These are phyloP conservation scores for Drosophila nannoptera DNA, from an alignment of 1,140 invertebrate species.

Conservation along the genomic window DNA sequence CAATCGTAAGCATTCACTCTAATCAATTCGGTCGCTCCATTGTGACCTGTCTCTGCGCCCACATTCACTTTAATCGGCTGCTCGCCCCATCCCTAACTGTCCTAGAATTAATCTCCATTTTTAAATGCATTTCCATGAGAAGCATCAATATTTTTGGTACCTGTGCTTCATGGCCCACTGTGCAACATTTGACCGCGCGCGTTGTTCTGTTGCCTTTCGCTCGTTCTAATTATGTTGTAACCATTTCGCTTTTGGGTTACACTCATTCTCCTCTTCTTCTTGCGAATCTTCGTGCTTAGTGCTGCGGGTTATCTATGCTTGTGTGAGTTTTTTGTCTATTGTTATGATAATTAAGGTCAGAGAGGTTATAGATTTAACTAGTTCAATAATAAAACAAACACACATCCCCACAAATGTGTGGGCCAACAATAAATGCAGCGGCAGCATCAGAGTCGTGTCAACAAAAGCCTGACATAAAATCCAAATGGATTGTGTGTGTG, in stretches of 20 bases:
- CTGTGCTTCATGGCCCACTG: slow-evolving; percentile 44
- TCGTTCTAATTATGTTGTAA: slow-evolving; percentile 64
- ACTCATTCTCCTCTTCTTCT: slow-evolving; percentile 31
- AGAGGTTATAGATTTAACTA: slow-evolving; percentile 64
- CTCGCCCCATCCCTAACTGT: not conserved
- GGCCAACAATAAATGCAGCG: slow-evolving; percentile 24
- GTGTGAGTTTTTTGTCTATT: slow-evolving; percentile 49
- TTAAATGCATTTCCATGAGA: slow-evolving; percentile 49
- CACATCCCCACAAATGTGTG: slow-evolving; percentile 1
- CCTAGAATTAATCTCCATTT: slow-evolving; percentile 18
- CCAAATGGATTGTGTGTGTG: slow-evolving; percentile 20
- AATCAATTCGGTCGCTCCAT: not conserved
- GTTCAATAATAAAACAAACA: slow-evolving; percentile 56
- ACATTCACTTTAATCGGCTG: too few species aligned
- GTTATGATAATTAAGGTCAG: slow-evolving; percentile 74
- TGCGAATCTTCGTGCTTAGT: slow-evolving; percentile 16
- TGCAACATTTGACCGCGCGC: slow-evolving; percentile 49
- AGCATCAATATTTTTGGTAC: slow-evolving; percentile 23
- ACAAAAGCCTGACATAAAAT: slow-evolving; percentile 47
- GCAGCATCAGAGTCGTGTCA: slow-evolving; percentile 19
- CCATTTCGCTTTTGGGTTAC: slow-evolving; percentile 51
- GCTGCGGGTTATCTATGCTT: slow-evolving; percentile 53
- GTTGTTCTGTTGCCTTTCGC: slow-evolving; percentile 51
- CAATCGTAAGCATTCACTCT: slow-evolving; percentile 2
- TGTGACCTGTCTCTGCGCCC: not conserved